phyloP scores from a whole-genome alignment of 1,140 invertebrate species.

The Apis dorsata region DNA sequence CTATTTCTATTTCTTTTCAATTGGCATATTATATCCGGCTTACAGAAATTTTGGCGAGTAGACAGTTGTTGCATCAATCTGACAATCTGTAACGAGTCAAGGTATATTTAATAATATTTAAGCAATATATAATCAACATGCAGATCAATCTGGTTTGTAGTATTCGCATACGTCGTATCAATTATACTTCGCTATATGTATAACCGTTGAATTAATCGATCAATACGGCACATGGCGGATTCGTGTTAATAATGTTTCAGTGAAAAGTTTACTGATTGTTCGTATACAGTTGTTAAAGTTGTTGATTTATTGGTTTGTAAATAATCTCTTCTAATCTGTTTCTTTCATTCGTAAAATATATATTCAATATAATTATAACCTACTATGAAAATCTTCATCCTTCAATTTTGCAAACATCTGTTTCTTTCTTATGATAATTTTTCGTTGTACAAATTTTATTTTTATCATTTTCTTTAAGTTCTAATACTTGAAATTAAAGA shows the following conservation, averaged over 20 bases:
- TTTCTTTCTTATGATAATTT: neutral
- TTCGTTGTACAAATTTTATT: neutral
- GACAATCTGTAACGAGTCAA: constrained; percentile 37
- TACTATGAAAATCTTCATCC: neutral
- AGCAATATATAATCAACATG: constrained; percentile 11
- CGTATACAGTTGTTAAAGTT: neutral
- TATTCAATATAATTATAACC: neutral
- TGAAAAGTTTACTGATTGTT: constrained; percentile 24
- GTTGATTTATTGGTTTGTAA: constrained; percentile 17
- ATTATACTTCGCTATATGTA: constrained; percentile 20
- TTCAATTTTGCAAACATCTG: constrained; percentile 10
- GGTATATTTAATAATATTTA: constrained; percentile 46
- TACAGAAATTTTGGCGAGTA: constrained; percentile 34
- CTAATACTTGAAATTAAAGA: neutral
- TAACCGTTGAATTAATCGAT: constrained; percentile 50
- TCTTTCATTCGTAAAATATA: neutral
- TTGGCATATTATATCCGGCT: constrained; percentile 43
- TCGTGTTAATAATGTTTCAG: constrained; percentile 15
- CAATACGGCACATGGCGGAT: constrained; percentile 62
- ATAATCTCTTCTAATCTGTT: neutral
- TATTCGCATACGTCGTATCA: neutral
- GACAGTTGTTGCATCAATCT: constrained; percentile 45
- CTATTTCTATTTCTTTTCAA: constrained; percentile 37
- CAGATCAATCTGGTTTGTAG: neutral
- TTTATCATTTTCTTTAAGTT: neutral